Base-by-base conservation (phyloP, 2,797 vertebrate species). In the Tenualosa ilisha region DNA sequence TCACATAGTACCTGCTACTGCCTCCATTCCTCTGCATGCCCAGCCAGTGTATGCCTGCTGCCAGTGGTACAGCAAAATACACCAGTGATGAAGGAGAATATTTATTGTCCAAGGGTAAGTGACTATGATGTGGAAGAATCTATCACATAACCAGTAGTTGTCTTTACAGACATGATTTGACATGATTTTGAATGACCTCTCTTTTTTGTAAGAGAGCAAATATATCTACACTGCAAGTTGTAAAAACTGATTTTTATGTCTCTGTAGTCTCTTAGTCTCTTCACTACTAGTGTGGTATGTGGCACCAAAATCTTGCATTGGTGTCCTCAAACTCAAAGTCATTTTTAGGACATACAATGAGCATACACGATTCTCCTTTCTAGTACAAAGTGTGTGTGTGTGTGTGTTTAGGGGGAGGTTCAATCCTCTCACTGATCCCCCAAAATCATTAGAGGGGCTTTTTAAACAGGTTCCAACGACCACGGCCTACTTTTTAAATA, bases 391-490 rank as follows among this genome's bases (percentile, higher is more conserved):
- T 53, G 65, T 63, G 51, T 61, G 89, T 88, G 53, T 75, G 72
- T 79, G 26, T 46, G 40, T 79, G 37, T 79, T 3, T 22, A 26
- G 50, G 81, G 63, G 24, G 86, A 61, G 86, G 75, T 13, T 68
- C 24, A 61, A 85, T 87, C 91, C 93, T 93, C 91, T 40, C 94
- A 89, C 88, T 92, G 94, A 96, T 95, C 94, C 94, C 91, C 93
- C 94, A 96, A 97, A 94, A 94, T 95, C 94, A 94, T 96, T 93
- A 95, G 88, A 93, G 92, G 91, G 93, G 92, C 92, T 93, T 94
- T 94, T 94, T 96, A 94, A 96, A 95, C 95, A 94, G 94, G 94
- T 96, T 95, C 93, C 93, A 96, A 94, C 94, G 91, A 95, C 92
- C 91, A 81, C 56, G 84, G 92, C 94, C 95, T 94, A 92, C 93